Conservation (phyloP, 2,888 invertebrate species). For the Hermodice carunculata region DNA sequence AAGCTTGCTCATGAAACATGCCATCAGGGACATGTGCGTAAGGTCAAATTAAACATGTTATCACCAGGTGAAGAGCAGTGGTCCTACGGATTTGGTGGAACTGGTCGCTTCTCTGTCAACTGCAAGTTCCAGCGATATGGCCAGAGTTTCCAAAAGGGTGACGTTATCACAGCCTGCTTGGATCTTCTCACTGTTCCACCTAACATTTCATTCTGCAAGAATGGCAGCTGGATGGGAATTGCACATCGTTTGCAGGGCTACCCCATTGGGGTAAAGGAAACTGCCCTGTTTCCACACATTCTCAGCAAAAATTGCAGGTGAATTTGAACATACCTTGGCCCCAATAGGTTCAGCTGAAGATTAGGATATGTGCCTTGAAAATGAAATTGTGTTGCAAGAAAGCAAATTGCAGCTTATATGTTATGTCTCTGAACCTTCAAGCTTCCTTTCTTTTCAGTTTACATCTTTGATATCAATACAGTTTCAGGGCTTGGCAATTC, state of each 20-base stretch:
- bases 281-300: constrained; percentile 89
- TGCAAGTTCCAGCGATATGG: constrained; percentile 86
- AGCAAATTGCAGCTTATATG: too few relatives aligned
- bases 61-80: constrained; percentile 78
- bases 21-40: too few relatives aligned
- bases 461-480: too few relatives aligned
- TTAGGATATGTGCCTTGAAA: too few relatives aligned
- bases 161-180: constrained; percentile 81
- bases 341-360: not conserved
- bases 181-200: constrained; percentile 81
- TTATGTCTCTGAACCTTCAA: too few relatives aligned
- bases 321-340: not conserved
- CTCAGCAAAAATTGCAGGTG: constrained; percentile 84
- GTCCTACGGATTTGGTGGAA: constrained; percentile 87
- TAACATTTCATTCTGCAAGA: constrained; percentile 84
- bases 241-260: constrained; percentile 80
- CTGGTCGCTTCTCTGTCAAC: constrained; percentile 84
- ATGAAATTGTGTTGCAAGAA: too few relatives aligned
- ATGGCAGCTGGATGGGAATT: constrained; percentile 82
- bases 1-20: too few relatives aligned
- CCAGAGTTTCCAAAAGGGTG: constrained; percentile 79
- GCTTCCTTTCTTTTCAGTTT: too few relatives aligned
- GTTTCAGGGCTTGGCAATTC: too few relatives aligned
- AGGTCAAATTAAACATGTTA: too few relatives aligned
- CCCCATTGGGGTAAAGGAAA: constrained; percentile 73